Evolutionary conservation across 2,888 invertebrate genomes (phyloP), one percentile per base, ranked within the genome.

Genomic region (Drosophila atripex): DNA sequence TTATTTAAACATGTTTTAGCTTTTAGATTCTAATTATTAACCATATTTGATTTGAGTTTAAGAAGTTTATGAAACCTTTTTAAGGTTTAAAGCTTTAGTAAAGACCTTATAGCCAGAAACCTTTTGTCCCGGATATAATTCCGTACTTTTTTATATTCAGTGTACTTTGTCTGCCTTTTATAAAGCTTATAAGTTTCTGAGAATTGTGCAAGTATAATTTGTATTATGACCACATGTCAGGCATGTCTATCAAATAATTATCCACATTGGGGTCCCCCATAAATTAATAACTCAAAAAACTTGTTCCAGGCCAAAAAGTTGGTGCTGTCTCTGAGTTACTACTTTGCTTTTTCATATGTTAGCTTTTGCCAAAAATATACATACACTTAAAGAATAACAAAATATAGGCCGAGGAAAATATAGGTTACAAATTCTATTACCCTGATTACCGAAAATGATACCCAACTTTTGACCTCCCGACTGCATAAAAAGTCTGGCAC

Each of bases 331-430:
- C 9, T 46, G 30, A 46, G 46, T 5, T 28, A 38, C 23, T 66
- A 65, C 39, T 55, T 65, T 39, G 47, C 70, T 69, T 69, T 30
- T 14, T 30, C 39, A 39, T 39, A 14, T 35, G 23, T 25, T 54
- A 54, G 23, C 23, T 23, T 56, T 69, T 32, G 16, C 39, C 47
- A 41, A 39, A 69, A 46, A 55, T 54, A 69, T 14, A 30, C 6
- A 14, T 32, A 6, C 30, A 9, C n/a, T 58, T 59, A 21, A 9
- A 28, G 8, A 28, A 11, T 2, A 16, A 46, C n/a, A 39, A 14
- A 18, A 25, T 12, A 8, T 25, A 12, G 1, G 9, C 1, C 2
- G 9, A 21, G 38, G 7, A 16, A 16, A 23, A 28, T 57, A 21
- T 38, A 57, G 7, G 28, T 28, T 28, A 28, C 8, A 28, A 14